Evolutionary conservation across 2,113 vertebrate genomes (phyloP).

Genomic region (Lophotis ruficrista): DNA sequence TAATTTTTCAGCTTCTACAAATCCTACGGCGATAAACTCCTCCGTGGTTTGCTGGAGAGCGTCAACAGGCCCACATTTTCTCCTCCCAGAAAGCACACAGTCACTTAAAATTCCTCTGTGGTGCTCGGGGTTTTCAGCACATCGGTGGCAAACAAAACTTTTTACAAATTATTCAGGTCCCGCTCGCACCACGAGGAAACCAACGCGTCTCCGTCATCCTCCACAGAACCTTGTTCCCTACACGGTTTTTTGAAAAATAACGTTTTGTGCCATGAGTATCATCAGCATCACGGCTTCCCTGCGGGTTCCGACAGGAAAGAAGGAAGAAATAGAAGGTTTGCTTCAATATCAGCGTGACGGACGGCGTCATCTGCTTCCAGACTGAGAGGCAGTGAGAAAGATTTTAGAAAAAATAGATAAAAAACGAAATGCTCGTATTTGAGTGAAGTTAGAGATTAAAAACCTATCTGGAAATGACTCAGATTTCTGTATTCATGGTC

Average conservation of each 20-base stretch:
- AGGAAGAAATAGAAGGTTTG: neutral
- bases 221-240: neutral
- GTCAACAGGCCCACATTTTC: neutral
- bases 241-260: neutral
- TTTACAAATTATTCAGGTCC: neutral
- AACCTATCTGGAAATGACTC: neutral
- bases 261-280: neutral
- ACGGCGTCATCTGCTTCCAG: neutral
- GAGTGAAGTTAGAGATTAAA: neutral
- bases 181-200: neutral
- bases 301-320: neutral
- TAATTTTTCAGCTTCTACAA: neutral
- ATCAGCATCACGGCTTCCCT: neutral
- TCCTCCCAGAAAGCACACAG: neutral
- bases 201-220: accelerated
- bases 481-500: neutral
- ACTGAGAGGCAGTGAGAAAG: neutral
- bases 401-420: neutral
- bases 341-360: neutral
- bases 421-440: neutral
- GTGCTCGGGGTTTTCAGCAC: neutral
- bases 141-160: neutral
- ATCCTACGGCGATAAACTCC: neutral
- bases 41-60: neutral
- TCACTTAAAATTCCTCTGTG: neutral